Percentiles rank a stretch among this genome's conserved stretches.
phyloP scores from a whole-genome alignment of 1,140 invertebrate genomes.

The Aporrectodea caliginosa region DNA sequence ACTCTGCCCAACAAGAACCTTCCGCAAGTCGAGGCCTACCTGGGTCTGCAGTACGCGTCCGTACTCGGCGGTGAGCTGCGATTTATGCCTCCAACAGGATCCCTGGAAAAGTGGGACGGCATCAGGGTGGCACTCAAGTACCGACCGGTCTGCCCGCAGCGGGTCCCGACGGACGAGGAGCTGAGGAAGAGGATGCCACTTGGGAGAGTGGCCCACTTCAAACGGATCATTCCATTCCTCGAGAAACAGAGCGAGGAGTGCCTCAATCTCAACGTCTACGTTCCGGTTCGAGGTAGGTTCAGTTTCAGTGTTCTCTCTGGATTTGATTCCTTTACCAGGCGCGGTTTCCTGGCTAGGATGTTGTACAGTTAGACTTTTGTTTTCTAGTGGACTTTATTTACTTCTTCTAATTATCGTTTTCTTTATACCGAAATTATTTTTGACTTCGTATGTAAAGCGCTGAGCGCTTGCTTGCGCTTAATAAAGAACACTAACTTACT shows the following conservation, averaged over 20 bases:
- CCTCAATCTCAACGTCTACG: constrained; percentile 36
- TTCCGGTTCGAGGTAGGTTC: constrained; percentile 29
- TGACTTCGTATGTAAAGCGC: no score
- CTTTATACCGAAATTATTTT: no score
- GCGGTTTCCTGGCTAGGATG: no score
- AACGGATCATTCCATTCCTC: constrained; percentile 31
- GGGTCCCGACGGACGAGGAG: neutral
- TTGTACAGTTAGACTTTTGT: no score
- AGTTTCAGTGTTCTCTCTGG: no score
- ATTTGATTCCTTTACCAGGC: no score
- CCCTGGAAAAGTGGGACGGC: constrained; percentile 23
- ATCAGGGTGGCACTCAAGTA: constrained; percentile 3
- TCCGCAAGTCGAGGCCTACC: constrained; percentile 26
- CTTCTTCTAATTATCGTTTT: no score
- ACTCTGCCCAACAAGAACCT: constrained; percentile 18
- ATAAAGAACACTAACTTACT: no score
- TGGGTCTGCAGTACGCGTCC: constrained; percentile 32
- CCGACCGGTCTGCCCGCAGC: constrained; percentile 31
- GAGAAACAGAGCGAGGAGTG: constrained; percentile 34
- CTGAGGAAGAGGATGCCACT: constrained; percentile 15
- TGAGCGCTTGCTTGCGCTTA: no score
- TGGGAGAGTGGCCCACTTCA: constrained; percentile 25
- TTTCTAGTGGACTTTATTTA: no score
- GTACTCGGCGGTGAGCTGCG: constrained; percentile 18
- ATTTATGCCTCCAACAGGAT: constrained; percentile 30